phyloP scores from a whole-genome alignment of 2,797 vertebrate species.

The Chloroceryle inda region DNA sequence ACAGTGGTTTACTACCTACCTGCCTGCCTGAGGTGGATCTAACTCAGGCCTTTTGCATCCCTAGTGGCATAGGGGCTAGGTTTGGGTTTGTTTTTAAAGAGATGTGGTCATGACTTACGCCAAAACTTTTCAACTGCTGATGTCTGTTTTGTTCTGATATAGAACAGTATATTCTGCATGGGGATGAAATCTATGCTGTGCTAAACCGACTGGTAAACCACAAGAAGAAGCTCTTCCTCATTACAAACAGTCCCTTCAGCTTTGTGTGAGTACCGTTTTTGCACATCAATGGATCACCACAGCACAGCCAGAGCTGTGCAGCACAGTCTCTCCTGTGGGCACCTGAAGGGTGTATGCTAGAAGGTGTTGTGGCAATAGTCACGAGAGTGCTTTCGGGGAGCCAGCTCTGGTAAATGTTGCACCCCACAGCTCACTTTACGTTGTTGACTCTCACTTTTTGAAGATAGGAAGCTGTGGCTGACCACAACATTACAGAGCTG shows the following conservation, averaged over 20 bases:
- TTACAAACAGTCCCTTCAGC: slow-evolving; percentile 87
- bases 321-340: rapidly evolving
- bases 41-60: background rate
- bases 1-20: background rate
- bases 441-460: background rate
- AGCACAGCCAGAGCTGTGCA: background rate
- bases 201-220: slow-evolving; percentile 82
- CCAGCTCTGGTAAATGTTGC: background rate
- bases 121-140: background rate
- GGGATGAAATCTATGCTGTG: slow-evolving; percentile 84
- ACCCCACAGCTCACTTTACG: background rate
- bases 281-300: background rate
- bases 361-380: background rate
- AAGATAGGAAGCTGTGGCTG: background rate
- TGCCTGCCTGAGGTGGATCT: background rate
- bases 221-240: slow-evolving; percentile 86
- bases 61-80: background rate
- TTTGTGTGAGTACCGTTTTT: slow-evolving; percentile 81
- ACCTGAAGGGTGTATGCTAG: background rate
- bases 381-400: background rate
- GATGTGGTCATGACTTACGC: background rate
- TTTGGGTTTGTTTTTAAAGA: background rate
- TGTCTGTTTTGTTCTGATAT: background rate
- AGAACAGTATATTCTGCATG: slow-evolving; percentile 84
- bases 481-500: background rate